phyloP scores from a whole-genome alignment of 1,140 invertebrate genomes.

The Venturia canescens region DNA sequence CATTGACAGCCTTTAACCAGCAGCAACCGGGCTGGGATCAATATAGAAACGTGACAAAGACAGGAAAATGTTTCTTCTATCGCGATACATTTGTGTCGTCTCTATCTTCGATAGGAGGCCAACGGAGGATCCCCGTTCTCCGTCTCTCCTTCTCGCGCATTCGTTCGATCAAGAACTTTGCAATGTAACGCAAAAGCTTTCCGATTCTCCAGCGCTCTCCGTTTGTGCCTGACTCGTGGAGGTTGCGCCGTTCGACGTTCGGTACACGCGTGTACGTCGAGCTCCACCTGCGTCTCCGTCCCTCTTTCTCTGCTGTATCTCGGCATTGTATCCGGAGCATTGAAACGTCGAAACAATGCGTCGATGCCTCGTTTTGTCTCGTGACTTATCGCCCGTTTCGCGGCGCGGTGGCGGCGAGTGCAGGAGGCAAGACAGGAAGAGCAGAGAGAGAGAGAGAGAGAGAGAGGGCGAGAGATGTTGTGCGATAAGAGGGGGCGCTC shows the following conservation, averaged over 20 bases:
- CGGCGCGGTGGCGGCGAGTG: too few relatives aligned
- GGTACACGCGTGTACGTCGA: not conserved
- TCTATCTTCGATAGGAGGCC: slow-evolving; percentile 28
- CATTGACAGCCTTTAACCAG: slow-evolving; percentile 26
- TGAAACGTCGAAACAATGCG: slow-evolving; percentile 58
- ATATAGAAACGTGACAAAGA: not conserved
- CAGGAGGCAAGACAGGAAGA: slow-evolving; percentile 42
- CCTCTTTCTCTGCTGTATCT: slow-evolving; percentile 41
- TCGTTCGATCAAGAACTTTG: slow-evolving; percentile 20
- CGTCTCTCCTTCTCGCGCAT: not conserved
- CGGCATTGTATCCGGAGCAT: slow-evolving; percentile 57
- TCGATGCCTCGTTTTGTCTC: slow-evolving; percentile 57
- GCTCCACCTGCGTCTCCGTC: slow-evolving; percentile 3
- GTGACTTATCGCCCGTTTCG: slow-evolving; percentile 50
- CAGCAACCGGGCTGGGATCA: not conserved
- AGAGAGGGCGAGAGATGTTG: slow-evolving; percentile 18
- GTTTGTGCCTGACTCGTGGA: not conserved
- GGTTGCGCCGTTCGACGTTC: not conserved
- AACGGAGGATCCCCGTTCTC: slow-evolving; percentile 12
- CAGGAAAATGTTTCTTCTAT: slow-evolving; percentile 20
- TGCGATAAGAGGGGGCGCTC: slow-evolving; percentile 8
- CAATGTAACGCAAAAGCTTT: slow-evolving; percentile 22
- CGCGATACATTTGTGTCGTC: slow-evolving; percentile 11
- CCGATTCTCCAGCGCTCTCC: slow-evolving; percentile 13
- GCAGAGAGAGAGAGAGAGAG: not conserved